A percentile compares a stretch with the other conserved stretches of the same genome.
phyloP scores from a whole-genome alignment of 2,888 invertebrate genomes.

The Drosophila rubida region DNA sequence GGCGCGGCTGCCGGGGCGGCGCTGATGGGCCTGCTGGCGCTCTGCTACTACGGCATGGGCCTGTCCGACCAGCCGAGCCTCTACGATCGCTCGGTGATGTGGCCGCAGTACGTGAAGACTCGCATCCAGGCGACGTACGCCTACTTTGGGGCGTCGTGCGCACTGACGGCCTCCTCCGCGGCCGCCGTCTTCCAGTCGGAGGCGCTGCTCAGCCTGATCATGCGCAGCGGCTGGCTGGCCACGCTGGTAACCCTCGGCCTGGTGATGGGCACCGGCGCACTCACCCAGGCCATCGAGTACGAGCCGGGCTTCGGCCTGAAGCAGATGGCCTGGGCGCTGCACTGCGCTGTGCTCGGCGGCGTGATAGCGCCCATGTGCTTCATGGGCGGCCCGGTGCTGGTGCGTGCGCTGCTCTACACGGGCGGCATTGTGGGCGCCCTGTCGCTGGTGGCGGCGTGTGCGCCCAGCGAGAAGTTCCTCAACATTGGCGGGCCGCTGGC shows the following conservation, averaged over 20 bases:
- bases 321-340: conserved; percentile 93
- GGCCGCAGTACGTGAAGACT: conserved; percentile 97
- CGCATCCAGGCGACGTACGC: conserved; percentile 95
- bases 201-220: conserved; percentile 91
- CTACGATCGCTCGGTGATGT: conserved; percentile 93
- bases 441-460: conserved; percentile 96
- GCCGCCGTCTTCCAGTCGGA: conserved; percentile 93
- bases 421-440: conserved; percentile 97
- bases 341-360: conserved; percentile 94
- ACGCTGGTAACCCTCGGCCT: conserved; percentile 92
- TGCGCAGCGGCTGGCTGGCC: conserved; percentile 92
- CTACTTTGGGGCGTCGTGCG: conserved; percentile 96
- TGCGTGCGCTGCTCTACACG: conserved; percentile 96
- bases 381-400: conserved; percentile 95
- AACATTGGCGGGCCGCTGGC: conserved; percentile 98
- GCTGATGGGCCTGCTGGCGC: conserved; percentile 93
- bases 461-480: conserved; percentile 98
- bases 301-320: conserved; percentile 91
- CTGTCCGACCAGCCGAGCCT: conserved; percentile 91
- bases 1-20: conserved; percentile 96
- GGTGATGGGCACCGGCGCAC: conserved; percentile 95
- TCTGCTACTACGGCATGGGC: conserved; percentile 98
- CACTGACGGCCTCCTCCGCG: conserved; percentile 93
- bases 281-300: conserved; percentile 93
- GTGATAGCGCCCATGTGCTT: conserved; percentile 96